Evolutionary conservation across 2,113 vertebrate species (phyloP).

Genomic region (Anthoscopus minutus): DNA sequence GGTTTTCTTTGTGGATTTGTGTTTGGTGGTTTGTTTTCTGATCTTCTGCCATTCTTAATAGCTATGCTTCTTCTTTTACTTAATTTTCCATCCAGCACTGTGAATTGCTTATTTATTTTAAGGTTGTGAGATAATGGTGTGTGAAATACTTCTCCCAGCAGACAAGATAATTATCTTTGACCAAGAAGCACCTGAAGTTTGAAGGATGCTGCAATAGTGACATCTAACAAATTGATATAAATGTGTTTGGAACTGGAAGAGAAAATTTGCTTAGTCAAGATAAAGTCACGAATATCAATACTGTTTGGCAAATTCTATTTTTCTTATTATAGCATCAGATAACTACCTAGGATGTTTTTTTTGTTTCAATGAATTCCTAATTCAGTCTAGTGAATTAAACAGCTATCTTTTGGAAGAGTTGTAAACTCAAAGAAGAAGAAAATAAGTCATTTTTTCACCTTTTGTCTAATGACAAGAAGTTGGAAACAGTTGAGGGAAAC

Average conservation of each 20-base stretch:
- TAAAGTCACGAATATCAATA: not conserved
- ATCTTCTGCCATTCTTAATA: not conserved
- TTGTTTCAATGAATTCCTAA: not conserved
- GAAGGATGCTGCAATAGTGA: not conserved
- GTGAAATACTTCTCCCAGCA: not conserved
- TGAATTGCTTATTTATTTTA: not conserved
- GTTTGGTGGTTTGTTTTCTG: not conserved
- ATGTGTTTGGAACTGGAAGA: not conserved
- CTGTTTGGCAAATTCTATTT: not conserved
- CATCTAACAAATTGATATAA: not conserved
- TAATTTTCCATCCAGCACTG: not conserved
- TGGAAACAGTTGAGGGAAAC: not conserved
- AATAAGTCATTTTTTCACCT: not conserved
- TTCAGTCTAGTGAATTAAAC: not conserved
- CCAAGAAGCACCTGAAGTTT: not conserved
- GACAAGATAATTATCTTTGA: not conserved
- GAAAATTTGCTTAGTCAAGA: not conserved
- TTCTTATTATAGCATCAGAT: not conserved
- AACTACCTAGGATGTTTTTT: not conserved
- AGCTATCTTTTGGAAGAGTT: not conserved
- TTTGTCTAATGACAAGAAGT: not conserved
- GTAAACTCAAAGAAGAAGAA: not conserved
- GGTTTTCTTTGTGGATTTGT: fast-evolving
- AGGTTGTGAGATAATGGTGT: not conserved
- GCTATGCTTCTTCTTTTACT: not conserved